These are phyloP conservation scores for Emys orbicularis DNA, from an alignment of 2,797 vertebrate genomes.

Conservation along the genomic window DNA sequence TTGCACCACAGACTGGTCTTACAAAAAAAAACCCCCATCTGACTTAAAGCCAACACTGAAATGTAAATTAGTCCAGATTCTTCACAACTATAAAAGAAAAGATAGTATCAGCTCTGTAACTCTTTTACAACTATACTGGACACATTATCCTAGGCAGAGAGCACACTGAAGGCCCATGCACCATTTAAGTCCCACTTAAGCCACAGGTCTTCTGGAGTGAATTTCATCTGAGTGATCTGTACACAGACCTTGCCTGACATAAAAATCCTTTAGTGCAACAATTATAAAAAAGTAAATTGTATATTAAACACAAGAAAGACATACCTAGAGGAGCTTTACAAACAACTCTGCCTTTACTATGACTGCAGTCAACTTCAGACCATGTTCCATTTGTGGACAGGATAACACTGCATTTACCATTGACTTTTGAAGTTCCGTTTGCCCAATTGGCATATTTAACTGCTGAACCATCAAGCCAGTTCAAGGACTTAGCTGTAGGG, in stretches of 20 bases:
- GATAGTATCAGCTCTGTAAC: too few relatives aligned
- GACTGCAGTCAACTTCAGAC: slow-evolving; percentile 84
- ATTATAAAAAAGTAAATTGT: not conserved
- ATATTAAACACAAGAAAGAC: slow-evolving; percentile 54
- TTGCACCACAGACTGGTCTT: not conserved
- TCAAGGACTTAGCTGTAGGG: slow-evolving; percentile 75
- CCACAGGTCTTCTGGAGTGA: not conserved
- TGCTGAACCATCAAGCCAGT: slow-evolving; percentile 90
- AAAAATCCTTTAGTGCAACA: not conserved
- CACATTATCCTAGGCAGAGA: not conserved
- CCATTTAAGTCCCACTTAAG: not conserved
- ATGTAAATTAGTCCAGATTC: not conserved
- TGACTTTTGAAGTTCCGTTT: not conserved
- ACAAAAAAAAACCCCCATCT: too few relatives aligned
- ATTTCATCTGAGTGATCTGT: not conserved
- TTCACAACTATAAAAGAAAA: not conserved
- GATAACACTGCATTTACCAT: slow-evolving; percentile 86
- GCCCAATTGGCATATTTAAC: slow-evolving; percentile 89
- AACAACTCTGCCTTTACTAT: slow-evolving; percentile 87
- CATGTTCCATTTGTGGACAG: slow-evolving; percentile 85
- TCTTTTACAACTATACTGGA: not conserved
- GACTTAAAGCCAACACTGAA: not conserved
- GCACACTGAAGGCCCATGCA: not conserved
- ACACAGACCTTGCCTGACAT: not conserved
- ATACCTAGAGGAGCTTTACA: slow-evolving; percentile 90